Evolutionary conservation across 2,797 vertebrate species (phyloP), one percentile per base, ranked within the genome.

Genomic region (Eulemur mongoz): DNA sequence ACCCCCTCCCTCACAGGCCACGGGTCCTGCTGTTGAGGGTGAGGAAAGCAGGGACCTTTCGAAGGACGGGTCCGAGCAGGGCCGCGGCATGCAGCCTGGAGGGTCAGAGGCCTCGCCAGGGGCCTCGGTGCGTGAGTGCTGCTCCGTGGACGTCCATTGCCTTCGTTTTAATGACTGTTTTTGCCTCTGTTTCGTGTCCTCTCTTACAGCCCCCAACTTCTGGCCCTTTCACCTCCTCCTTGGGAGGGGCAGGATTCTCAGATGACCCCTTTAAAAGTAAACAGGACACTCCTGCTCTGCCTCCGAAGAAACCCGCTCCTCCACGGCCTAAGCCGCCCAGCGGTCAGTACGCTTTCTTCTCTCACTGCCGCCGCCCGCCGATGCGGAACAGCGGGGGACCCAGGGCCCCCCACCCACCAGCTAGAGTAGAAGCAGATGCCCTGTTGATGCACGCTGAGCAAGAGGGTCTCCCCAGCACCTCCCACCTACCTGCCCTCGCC

Each of bases 261-360:
- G 99, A 99, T 0, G 99, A 99, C 96, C 99, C 99, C 89, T 99
- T 99, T 98, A 99, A 98, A 98, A 99, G 99, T 98, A 99, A 99
- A 98, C 99, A 98, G 89, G 99, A 99, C 98, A 99, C 99, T 13
- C 99, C 99, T 9, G 99, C 99, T 11, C 99, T 99, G 69, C 99
- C 99, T 20, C 99, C 99, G 17, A 99, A 99, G 99, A 99, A 99
- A 98, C 99, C 98, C 65, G 98, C 99, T 92, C 99, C 99, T 20
- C 99, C 99, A 5, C 98, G 99, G 92, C 99, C 99, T 97, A 99
- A 99, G 98, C 99, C 99, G 57, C 99, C 99, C 98, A 99, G 99
- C 94, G 99, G 99, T 99, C 99, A 99, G 99, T 98, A 98, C 91
- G 6, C 91, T 95, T 93, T 59, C 83, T 95, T 93, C 80, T 90